Conservation (phyloP, 53 echinoderm and acorn worm species). For the Actinopyga echinites region DNA sequence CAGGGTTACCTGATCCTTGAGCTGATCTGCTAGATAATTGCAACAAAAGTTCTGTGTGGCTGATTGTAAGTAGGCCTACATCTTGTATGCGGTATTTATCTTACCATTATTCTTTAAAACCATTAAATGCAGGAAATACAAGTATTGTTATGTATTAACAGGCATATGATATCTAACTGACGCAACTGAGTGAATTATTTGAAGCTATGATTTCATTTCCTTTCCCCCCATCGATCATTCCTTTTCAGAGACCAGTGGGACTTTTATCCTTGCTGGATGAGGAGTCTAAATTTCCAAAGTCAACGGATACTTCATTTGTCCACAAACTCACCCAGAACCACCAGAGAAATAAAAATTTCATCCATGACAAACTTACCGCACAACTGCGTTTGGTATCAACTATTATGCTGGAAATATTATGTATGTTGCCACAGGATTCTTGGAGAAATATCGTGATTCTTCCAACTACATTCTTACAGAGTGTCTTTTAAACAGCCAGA, state of each 20-base stretch:
- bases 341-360: slow-evolving; percentile 73
- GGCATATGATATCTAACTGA: not conserved
- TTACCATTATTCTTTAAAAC: too few relatives aligned
- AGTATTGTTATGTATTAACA: not conserved
- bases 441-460: slow-evolving; percentile 92
- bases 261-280: slow-evolving; percentile 86
- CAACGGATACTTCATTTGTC: slow-evolving; percentile 80
- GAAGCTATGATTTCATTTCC: not conserved
- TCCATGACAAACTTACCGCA: slow-evolving; percentile 72
- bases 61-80: too few relatives aligned
- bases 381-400: slow-evolving; percentile 79
- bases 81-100: too few relatives aligned
- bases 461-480: slow-evolving; percentile 75
- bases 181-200: too few relatives aligned
- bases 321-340: slow-evolving; percentile 74
- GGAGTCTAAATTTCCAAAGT: slow-evolving; percentile 89
- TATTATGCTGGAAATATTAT: slow-evolving; percentile 83
- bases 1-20: too few relatives aligned
- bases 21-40: too few relatives aligned
- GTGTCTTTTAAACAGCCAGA: slow-evolving; percentile 69
- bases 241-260: slow-evolving; percentile 78
- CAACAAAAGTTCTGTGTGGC: too few relatives aligned
- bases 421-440: slow-evolving; percentile 45
- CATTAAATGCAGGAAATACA: too few relatives aligned
- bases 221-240: too few relatives aligned